Percentiles rank a stretch among this genome's conserved stretches.
These are phyloP conservation scores for Sebastes variabilis DNA, from an alignment of 2,797 vertebrate genomes.

Conservation along the genomic window DNA sequence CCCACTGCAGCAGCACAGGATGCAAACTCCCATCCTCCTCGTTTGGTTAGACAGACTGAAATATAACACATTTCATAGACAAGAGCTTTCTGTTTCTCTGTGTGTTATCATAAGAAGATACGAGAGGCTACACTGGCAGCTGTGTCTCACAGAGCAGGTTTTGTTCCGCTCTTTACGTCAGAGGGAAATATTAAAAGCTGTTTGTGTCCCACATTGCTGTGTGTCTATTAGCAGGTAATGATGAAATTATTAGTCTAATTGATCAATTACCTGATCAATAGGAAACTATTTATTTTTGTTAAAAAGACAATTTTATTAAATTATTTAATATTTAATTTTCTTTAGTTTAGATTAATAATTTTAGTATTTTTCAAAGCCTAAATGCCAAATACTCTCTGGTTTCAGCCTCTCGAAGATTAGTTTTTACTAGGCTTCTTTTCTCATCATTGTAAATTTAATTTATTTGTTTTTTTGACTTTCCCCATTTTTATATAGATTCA, in stretches of 20 bases:
- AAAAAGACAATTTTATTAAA: background rate
- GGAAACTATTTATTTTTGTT: background rate
- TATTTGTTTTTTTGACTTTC: background rate
- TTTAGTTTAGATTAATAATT: background rate
- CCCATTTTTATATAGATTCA: background rate
- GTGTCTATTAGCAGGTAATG: background rate
- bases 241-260: background rate
- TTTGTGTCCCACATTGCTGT: background rate
- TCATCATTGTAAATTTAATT: too few relatives aligned
- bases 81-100: constrained; percentile 55
- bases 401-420: background rate
- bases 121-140: constrained; percentile 42
- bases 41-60: constrained; percentile 42
- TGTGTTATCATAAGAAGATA: constrained; percentile 70
- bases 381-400: background rate
- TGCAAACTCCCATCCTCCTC: constrained; percentile 65
- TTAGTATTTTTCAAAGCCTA: background rate
- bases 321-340: background rate
- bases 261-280: background rate
- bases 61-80: constrained; percentile 67
- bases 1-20: constrained; percentile 54
- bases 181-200: background rate
- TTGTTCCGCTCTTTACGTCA: constrained; percentile 41
- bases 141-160: constrained; percentile 50
- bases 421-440: background rate